Conservation (phyloP, 2,113 vertebrate genomes). For the Oncorhynchus clarkii region DNA sequence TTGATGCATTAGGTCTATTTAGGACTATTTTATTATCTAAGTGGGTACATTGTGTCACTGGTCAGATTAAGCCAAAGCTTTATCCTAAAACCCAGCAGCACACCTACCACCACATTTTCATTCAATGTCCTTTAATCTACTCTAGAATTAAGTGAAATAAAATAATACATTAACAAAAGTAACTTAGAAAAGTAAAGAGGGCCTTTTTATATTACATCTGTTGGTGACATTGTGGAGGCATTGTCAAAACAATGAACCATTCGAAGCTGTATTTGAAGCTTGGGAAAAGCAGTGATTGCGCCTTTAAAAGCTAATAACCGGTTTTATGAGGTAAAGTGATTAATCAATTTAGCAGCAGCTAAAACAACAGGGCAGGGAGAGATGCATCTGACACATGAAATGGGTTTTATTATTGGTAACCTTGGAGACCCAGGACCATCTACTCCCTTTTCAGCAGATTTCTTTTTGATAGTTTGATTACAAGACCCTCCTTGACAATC, state of each 20-base stretch:
- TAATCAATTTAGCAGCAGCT: background rate
- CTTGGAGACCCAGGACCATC: background rate
- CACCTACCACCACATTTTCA: background rate
- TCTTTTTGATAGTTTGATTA: background rate
- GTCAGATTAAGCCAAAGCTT: slow-evolving; percentile 16
- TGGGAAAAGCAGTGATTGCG: background rate
- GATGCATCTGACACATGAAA: too few species aligned
- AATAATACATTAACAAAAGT: too few species aligned
- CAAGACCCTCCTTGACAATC: background rate
- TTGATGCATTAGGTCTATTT: background rate
- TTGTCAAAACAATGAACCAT: too few species aligned
- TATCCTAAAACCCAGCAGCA: background rate
- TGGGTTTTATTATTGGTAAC: too few species aligned
- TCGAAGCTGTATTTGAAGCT: too few species aligned
- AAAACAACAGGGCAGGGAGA: too few species aligned
- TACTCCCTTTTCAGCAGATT: slow-evolving; percentile 3
- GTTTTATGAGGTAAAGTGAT: background rate
- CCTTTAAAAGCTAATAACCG: background rate
- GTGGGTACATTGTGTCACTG: slow-evolving; percentile 10
- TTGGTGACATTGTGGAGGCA: too few species aligned
- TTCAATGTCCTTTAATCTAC: background rate
- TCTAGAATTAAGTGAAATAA: too few species aligned
- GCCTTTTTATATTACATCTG: too few species aligned
- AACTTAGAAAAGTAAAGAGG: too few species aligned
- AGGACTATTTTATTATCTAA: slow-evolving; percentile 5